Evolutionary conservation across 2,888 invertebrate species (phyloP), one percentile per base, ranked within the genome.

Genomic region (Cephus nigrinus): DNA sequence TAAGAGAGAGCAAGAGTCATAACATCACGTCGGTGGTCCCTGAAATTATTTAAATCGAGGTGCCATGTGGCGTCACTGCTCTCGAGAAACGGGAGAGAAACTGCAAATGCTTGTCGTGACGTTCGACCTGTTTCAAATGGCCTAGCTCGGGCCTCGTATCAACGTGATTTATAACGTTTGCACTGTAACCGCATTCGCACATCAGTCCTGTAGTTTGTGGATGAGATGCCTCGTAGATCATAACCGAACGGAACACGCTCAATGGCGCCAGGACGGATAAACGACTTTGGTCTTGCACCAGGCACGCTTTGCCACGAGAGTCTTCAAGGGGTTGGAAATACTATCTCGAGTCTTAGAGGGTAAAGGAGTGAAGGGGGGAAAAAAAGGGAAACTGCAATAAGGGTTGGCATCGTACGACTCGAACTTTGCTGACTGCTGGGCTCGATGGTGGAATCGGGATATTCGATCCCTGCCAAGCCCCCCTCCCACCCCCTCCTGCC

Each of bases 51-150:
- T 74, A 79, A 77, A 80, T 80, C 75, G 77, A 55, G 12, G 36
- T 55, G 75, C 74, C 73, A 73, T 68, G 36, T 73, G 73, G 76
- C 77, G 32, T 80, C 77, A 33, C 77, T 74, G 77, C 75, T 77
- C 77, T 36, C 75, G 74, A 77, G 77, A 74, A 32, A 69, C 30
- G 40, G 36, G 75, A 83, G 86, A 79, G 86, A 81, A 84, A 82
- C 86, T 81, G 82, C 83, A 80, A 83, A 81, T 83, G 84, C 76
- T 86, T 80, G 83, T 78, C 82, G 74, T 81, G 84, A 84, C 82
- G 80, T 86, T 86, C 84, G 80, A 82, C 79, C 86, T 84, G 86
- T 86, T 86, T 84, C 85, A 80, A 86, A 85, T 82, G 81, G 82
- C 81, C 75, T 77, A 76, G 75, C 78, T 80, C 80, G 80, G 76